phyloP scores from a whole-genome alignment of 2,888 invertebrate species.

The Trissonchulus latispiculum region DNA sequence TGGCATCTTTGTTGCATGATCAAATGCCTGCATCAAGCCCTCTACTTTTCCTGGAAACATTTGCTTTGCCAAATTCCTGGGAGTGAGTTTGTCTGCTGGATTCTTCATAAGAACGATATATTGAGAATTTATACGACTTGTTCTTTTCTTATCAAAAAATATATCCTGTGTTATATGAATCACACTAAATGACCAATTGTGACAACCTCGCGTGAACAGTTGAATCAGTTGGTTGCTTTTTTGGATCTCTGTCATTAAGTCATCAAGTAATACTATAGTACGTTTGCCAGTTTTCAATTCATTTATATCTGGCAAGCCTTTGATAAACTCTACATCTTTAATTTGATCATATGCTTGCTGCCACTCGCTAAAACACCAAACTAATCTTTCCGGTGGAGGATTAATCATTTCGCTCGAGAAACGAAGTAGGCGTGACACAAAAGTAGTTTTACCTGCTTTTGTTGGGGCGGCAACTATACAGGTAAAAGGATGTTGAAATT shows the following conservation, averaged over 20 bases:
- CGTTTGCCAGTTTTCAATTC: not conserved
- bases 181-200: not conserved
- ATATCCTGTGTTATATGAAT: conserved; percentile 10
- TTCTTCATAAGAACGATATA: conserved; percentile 12
- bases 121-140: not conserved
- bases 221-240: not conserved
- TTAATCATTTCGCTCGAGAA: not conserved
- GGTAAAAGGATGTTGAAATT: too few relatives aligned
- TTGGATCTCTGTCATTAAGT: not conserved
- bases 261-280: not conserved
- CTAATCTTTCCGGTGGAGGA: not conserved
- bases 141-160: not conserved
- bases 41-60: not conserved
- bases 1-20: not conserved
- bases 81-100: not conserved
- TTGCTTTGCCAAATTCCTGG: not conserved
- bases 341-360: not conserved
- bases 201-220: conserved; percentile 5
- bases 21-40: not conserved
- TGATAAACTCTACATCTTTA: not conserved
- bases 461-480: not conserved
- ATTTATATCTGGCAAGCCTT: conserved; percentile 4
- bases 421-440: conserved; percentile 2
- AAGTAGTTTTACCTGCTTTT: conserved; percentile 20
- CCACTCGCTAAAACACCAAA: not conserved